Evolutionary conservation across 2,888 invertebrate genomes (phyloP).

Genomic region (Isotomurus palustris): DNA sequence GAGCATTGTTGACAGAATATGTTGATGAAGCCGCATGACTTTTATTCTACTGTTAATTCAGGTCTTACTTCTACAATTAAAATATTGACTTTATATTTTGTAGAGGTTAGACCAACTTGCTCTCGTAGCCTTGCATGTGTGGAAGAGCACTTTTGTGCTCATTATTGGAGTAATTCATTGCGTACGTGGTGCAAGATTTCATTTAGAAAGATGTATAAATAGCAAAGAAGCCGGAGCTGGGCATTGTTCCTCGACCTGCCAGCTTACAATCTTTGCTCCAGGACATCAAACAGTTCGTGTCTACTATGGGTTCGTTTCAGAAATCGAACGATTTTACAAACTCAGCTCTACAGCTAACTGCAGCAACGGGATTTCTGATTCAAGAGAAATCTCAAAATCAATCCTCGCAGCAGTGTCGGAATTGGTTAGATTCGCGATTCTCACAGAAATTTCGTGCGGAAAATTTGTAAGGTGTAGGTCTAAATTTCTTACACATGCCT

Average conservation of each 20-base stretch:
- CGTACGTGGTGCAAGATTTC: constrained; percentile 16
- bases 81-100: too few species aligned
- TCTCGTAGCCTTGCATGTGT: too few species aligned
- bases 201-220: constrained; percentile 5
- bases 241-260: constrained; percentile 44
- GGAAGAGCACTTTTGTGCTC: too few species aligned
- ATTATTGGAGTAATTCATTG: too few species aligned
- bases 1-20: too few species aligned
- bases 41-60: too few species aligned
- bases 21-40: too few species aligned
- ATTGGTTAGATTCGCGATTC: constrained; percentile 41
- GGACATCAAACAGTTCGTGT: constrained; percentile 55
- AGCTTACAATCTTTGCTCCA: constrained; percentile 47
- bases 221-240: too few species aligned
- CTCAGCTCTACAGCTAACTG: constrained; percentile 13
- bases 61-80: too few species aligned
- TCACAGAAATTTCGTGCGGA: constrained; percentile 37
- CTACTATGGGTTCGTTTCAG: constrained; percentile 47
- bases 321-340: constrained; percentile 28
- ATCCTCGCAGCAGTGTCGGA: constrained; percentile 27
- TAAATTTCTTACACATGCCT: too few species aligned
- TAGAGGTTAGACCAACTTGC: too few species aligned
- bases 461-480: too few species aligned
- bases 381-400: constrained; percentile 23
- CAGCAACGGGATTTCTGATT: neutral